A percentile compares a stretch with the other conserved stretches of the same genome.
Conservation (phyloP, 2,888 invertebrate species). For the Frankliniella intonsa region DNA sequence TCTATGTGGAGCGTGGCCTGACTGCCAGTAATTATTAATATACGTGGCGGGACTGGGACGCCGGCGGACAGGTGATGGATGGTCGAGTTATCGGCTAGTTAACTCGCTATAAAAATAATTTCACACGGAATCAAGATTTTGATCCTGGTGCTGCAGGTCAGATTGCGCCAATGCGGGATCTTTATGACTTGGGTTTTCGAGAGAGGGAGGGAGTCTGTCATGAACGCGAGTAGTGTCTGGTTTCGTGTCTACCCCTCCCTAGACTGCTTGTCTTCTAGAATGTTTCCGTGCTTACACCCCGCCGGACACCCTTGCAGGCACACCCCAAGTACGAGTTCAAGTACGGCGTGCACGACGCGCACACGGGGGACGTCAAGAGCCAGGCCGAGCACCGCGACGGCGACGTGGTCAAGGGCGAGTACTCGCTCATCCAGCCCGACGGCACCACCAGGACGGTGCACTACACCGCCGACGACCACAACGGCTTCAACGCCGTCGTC, state of each 20-base stretch:
- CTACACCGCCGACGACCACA: conserved; percentile 19
- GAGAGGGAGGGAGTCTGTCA: no score
- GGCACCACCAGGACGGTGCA: conserved; percentile 20
- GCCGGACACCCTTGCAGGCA: neutral
- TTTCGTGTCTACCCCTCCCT: neutral
- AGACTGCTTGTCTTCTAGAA: no score
- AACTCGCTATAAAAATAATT: neutral
- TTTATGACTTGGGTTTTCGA: no score
- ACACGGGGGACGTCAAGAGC: neutral
- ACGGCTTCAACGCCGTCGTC: conserved; percentile 22
- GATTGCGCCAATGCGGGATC: no score
- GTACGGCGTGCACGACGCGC: conserved; percentile 23
- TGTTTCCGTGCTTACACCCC: neutral
- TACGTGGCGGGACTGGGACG: neutral
- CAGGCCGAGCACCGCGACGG: conserved; percentile 15
- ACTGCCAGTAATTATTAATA: neutral
- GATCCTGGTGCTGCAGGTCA: no score
- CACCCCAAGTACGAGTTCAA: conserved; percentile 24
- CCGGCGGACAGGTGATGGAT: neutral
- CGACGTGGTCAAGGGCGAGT: conserved; percentile 24
- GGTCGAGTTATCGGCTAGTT: neutral
- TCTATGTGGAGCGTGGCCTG: neutral
- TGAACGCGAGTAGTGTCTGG: neutral
- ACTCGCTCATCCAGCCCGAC: conserved; percentile 8
- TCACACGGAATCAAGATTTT: neutral